Conservation (phyloP, 2,113 vertebrate species). For the Ondatra zibethicus region DNA sequence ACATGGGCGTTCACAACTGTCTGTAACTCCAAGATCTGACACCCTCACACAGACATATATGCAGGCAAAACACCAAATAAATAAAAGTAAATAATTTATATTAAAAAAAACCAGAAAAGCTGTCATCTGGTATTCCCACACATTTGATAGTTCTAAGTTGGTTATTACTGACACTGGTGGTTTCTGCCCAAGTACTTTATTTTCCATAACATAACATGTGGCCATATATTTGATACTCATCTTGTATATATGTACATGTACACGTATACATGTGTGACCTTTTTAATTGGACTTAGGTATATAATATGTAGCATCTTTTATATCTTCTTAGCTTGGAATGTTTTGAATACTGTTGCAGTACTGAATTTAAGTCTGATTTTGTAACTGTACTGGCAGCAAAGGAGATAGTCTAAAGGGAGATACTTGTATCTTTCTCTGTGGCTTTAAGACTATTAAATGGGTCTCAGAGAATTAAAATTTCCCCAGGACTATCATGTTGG, state of each 20-base stretch:
- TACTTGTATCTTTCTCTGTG: neutral
- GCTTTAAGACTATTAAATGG: neutral
- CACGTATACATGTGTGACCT: neutral
- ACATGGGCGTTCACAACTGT: neutral
- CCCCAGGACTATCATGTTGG: neutral
- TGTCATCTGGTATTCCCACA: neutral
- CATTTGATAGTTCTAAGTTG: neutral
- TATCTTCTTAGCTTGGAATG: neutral
- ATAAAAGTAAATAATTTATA: neutral
- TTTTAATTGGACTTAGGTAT: neutral
- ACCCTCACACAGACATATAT: neutral
- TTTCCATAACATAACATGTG: neutral
- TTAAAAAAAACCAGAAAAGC: neutral
- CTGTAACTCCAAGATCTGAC: neutral
- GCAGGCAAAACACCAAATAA: neutral
- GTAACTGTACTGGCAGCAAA: neutral
- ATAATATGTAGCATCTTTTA: neutral
- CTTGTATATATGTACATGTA: neutral
- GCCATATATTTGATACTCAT: neutral
- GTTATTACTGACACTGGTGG: neutral
- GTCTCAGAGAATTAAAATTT: neutral
- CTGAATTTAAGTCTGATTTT: neutral
- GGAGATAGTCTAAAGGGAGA: neutral
- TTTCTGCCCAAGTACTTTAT: slow-evolving; percentile 1
- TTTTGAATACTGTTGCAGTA: neutral